Conservation (phyloP, 2,797 vertebrate genomes). For the Anableps anableps region DNA sequence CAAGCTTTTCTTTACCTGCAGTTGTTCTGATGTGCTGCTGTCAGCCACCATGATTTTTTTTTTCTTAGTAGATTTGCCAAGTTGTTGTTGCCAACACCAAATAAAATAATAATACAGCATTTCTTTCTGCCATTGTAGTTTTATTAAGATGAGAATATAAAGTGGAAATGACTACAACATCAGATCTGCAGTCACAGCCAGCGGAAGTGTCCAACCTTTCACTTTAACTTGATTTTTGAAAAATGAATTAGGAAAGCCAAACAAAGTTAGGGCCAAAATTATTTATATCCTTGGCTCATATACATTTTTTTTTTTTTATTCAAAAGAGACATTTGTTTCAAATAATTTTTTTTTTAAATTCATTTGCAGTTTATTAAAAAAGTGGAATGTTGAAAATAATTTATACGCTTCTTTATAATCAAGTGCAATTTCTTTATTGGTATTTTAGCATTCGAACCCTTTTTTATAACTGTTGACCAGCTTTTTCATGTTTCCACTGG, state of each 20-base stretch:
- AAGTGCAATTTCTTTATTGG: not conserved
- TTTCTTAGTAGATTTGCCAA: not conserved
- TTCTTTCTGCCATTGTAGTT: not conserved
- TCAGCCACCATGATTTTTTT: not conserved
- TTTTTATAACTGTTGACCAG: not conserved
- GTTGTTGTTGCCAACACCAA: not conserved
- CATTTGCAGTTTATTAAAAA: not conserved
- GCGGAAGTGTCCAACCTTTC: not conserved
- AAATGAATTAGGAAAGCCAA: not conserved
- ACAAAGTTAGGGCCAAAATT: not conserved
- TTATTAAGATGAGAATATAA: not conserved
- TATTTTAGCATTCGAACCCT: not conserved
- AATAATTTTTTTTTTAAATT: not conserved
- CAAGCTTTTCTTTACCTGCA: not conserved
- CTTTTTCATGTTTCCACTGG: not conserved
- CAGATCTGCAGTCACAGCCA: not conserved
- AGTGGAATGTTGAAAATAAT: not conserved
- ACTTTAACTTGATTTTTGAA: not conserved
- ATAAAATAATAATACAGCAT: not conserved
- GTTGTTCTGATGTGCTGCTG: not conserved
- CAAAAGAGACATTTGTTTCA: not conserved
- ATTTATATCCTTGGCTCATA: not conserved
- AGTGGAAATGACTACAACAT: not conserved
- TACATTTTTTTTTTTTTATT: not conserved
- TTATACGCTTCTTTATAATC: not conserved